Base-by-base conservation (phyloP, 1,140 invertebrate species). In the Drosophila kurseongensis region DNA sequence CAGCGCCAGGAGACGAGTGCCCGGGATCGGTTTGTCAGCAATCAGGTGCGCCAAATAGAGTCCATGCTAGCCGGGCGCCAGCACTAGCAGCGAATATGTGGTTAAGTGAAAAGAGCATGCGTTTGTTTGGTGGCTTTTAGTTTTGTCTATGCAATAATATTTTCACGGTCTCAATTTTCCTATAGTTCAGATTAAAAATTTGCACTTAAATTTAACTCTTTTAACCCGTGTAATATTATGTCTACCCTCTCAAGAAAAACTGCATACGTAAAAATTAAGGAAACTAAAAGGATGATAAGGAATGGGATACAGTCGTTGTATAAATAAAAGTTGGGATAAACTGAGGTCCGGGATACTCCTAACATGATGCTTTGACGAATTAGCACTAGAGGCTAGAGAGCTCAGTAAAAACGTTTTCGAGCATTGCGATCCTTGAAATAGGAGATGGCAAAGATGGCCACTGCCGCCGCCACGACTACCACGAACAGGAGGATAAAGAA, bases 401-500 rank as follows among this genome's bases (percentile, higher is more conserved):
- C 66, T 79, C 54, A 99, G 91, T 99, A 99, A 83, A 99, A 97
- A 80, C 97, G 94, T 93, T 98, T 99, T 89, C 97, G 94, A 75
- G 95, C 96, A 75, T 97, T 96, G 90, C 98, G 97, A 91, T 98
- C 98, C 90, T 98, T 97, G 91, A 98, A 98, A 85, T 97, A 95
- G 93, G 98, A 96, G 59, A 98, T 97, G 40, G 96, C 97, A 52
- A 98, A 94, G 7, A 98, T 96, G 2, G 96, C 95, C 76, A 96
- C 94, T 0, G 95, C 96, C 51, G 97, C 96, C 0, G 98, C 84
- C 0, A 95, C 95, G 9, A 98, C 93, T 4, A 97, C 94, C 10
- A 95, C 95, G 36, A 96, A 93, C 38, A 99, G 93, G 93, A 98
- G 96, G 27, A 97, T 93, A 4, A 98, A 93, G 92, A 99, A 97